Percentiles rank a stretch among this genome's conserved stretches.
Evolutionary conservation across 2,888 invertebrate species (phyloP).

Genomic region (Cerceris ruficornis): DNA sequence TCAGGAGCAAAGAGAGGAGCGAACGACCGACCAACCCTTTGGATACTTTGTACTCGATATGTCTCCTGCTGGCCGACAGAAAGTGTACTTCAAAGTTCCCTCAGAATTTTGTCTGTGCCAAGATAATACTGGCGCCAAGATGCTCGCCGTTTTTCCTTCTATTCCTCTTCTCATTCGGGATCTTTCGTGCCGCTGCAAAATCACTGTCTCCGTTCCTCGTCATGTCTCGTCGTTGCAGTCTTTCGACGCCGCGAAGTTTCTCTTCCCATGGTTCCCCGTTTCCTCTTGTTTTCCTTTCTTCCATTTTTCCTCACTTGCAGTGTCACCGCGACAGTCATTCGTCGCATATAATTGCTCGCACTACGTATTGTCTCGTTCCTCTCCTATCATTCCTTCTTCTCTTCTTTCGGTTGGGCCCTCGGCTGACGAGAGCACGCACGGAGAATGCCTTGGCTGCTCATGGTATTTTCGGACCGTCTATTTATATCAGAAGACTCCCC

Average conservation of each 20-base stretch:
- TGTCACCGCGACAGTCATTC: constrained; percentile 72
- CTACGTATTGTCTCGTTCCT: constrained; percentile 67
- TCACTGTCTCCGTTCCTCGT: constrained; percentile 8
- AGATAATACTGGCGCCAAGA: constrained; percentile 69
- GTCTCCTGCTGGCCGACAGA: constrained; percentile 15
- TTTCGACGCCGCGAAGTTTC: constrained; percentile 24
- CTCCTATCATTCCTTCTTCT: constrained; percentile 11
- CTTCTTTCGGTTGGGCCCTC: constrained; percentile 16
- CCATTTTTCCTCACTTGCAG: constrained; percentile 36
- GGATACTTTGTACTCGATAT: not conserved
- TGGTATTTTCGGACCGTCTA: constrained; percentile 74
- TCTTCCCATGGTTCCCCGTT: constrained; percentile 27
- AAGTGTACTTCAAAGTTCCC: constrained; percentile 55
- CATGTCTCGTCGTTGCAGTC: constrained; percentile 25
- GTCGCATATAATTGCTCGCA: constrained; percentile 73
- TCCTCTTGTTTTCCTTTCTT: constrained; percentile 13
- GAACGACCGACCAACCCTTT: not conserved
- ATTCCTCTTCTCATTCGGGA: constrained; percentile 33
- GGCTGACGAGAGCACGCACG: constrained; percentile 42
- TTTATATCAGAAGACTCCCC: constrained; percentile 67
- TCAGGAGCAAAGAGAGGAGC: not conserved
- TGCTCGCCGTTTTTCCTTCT: constrained; percentile 31
- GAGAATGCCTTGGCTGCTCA: constrained; percentile 61
- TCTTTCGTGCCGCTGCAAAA: constrained; percentile 1
- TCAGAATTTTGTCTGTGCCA: constrained; percentile 61